Conservation (phyloP, 2,113 vertebrate genomes). For the Prolemur simus region DNA sequence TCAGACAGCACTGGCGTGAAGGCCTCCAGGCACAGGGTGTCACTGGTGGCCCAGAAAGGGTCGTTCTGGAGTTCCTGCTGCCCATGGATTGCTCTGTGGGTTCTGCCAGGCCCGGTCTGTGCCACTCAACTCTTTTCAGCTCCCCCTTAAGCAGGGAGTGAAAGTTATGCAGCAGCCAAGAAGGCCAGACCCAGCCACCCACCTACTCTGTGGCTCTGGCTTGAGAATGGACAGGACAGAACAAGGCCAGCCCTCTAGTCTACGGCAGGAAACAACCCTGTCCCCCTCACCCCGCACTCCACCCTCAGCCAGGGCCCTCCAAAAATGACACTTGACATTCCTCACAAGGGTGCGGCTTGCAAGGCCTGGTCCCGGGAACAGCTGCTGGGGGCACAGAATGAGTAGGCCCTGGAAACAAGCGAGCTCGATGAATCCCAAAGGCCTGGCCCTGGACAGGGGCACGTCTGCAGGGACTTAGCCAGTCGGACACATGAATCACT, state of each 20-base stretch:
- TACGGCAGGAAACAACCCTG: background rate
- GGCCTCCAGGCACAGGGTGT: background rate
- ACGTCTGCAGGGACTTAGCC: background rate
- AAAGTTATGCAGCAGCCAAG: background rate
- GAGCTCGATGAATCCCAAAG: background rate
- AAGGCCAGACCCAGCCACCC: background rate
- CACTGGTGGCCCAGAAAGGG: background rate
- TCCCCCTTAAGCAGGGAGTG: background rate
- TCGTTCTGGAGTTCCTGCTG: background rate
- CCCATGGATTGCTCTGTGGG: background rate
- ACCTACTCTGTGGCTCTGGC: background rate
- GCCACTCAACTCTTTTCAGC: background rate
- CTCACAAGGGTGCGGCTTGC: constrained; percentile 38
- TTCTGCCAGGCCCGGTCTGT: background rate
- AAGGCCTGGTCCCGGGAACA: constrained; percentile 28
- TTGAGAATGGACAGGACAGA: background rate
- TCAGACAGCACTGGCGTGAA: background rate
- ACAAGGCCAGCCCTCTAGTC: background rate
- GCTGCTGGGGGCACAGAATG: constrained; percentile 57
- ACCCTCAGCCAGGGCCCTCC: background rate
- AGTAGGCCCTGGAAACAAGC: constrained; percentile 49
- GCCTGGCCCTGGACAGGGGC: constrained; percentile 24
- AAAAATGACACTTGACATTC: constrained; percentile 52
- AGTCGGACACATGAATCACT: background rate
- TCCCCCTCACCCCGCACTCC: background rate